Conservation (phyloP, 1,140 invertebrate species). For the Ladona fulva region DNA sequence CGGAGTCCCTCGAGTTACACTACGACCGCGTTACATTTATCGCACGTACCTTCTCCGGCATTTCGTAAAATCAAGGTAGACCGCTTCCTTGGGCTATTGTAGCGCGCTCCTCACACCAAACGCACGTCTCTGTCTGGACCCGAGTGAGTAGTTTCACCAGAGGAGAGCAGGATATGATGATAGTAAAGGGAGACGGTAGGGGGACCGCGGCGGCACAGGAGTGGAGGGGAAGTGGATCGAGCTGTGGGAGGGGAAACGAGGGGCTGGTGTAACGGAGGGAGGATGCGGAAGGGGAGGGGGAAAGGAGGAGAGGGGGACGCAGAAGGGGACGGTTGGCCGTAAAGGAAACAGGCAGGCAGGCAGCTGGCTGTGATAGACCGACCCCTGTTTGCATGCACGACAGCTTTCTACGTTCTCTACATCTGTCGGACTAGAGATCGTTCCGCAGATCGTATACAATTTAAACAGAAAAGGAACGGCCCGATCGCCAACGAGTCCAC, state of each 20-base stretch:
- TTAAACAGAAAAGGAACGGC: background rate
- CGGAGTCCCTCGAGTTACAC: no score
- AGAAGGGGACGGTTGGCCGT: background rate
- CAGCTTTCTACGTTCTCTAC: background rate
- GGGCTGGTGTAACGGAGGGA: background rate
- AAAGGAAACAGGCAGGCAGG: background rate
- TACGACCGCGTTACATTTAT: no score
- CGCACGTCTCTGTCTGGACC: background rate
- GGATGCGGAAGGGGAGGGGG: background rate
- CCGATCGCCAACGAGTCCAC: no score
- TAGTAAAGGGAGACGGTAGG: background rate
- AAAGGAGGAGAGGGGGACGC: background rate
- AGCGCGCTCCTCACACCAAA: background rate
- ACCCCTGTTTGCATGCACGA: background rate
- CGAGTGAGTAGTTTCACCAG: background rate
- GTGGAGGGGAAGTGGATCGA: background rate
- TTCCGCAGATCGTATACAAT: background rate
- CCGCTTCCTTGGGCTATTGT: no score
- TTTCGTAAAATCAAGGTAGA: background rate
- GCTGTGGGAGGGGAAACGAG: background rate
- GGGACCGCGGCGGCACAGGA: background rate
- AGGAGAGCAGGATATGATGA: background rate
- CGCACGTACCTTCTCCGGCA: background rate
- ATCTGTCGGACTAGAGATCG: background rate
- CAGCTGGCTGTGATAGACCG: background rate